Conservation (phyloP, 30 jellyfish, hydroid and myxozoan genomes). For the Aurelia sp. region DNA sequence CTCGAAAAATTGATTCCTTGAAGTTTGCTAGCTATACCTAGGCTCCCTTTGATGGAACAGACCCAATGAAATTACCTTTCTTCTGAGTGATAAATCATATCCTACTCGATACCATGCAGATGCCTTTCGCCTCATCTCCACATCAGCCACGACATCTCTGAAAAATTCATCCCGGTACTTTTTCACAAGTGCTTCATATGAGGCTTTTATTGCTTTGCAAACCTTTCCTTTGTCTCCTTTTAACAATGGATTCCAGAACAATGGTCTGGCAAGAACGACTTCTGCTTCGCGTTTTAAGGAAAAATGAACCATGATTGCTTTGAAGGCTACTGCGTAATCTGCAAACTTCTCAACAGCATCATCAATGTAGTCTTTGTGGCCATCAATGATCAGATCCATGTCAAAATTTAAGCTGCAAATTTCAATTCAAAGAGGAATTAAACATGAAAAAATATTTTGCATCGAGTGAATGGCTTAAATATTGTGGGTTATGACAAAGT, state of each 20-base stretch:
- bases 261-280: slow-evolving; percentile 76
- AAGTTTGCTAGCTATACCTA: no score
- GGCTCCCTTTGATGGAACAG: no score
- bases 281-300: slow-evolving; percentile 79
- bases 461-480: no score
- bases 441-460: no score
- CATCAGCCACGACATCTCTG: slow-evolving; percentile 35
- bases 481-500: no score
- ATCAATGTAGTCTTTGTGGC: slow-evolving; percentile 41
- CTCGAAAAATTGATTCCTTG: no score
- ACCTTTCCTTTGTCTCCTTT: slow-evolving; percentile 81
- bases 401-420: slow-evolving; percentile 12
- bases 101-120: slow-evolving; percentile 84
- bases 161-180: slow-evolving; percentile 73
- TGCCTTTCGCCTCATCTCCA: slow-evolving; percentile 62
- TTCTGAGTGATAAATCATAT: slow-evolving; percentile 21
- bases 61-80: no score
- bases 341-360: slow-evolving; percentile 68
- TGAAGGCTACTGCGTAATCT: slow-evolving; percentile 40
- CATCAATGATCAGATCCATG: slow-evolving; percentile 63
- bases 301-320: slow-evolving; percentile 58
- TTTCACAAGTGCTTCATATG: slow-evolving; percentile 57
- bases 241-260: slow-evolving; percentile 73
- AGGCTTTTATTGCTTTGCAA: slow-evolving; percentile 43
- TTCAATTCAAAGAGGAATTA: no score